Base-by-base conservation (phyloP, 2,888 invertebrate species). In the Ceriagrion tenellum region DNA sequence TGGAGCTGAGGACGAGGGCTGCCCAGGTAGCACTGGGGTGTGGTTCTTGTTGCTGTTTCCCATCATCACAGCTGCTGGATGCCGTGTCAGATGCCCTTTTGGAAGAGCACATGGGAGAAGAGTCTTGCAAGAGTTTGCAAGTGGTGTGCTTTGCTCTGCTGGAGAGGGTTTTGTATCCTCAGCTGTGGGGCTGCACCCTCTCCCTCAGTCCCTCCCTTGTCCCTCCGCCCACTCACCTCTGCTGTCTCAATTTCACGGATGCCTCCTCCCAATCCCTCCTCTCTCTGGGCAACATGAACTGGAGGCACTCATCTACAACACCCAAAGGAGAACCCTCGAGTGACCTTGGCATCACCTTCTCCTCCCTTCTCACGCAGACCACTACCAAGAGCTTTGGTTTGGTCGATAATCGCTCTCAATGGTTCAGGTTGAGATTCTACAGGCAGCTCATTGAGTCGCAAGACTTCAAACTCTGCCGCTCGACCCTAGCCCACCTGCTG, bases 11-110 rank as follows among this genome's bases (percentile, higher is more conserved):
- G 81, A 96, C 97, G 35, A 97, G 97, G 95, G 96, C 97, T n/a
- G 96, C 98, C 0, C 97, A 97, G 95, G 97, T 97, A 2, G 97
- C 97, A 97, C 97, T 97, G 18, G 97, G 97, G 90, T 97, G 97
- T 95, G 98, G 98, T 0, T 97, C 97, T 0, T 98, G 98, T 96
- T 98, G 98, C 96, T 98, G 98, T 96, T 97, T 98, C 96, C 97
- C 98, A 0, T 97, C 98, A 0, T 97, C 35, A 26, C 40, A 26
- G 47, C n/a, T 93, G 16, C n/a, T 93, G n/a, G 93, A 93, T 69
- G 26, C 93, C 6, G 47, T 74, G 2, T 40, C n/a, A 2, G n/a
- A 74, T 69, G 69, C 93, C 23, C 69, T 93, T 23, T 47, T 93
- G 55, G n/a, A 0, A 8, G 91, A 35, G 16, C 35, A 40, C 23